Percentiles rank a stretch among this genome's conserved stretches.
These are phyloP conservation scores for Mastacembelus armatus DNA, from an alignment of 2,797 vertebrate species.

Conservation along the genomic window DNA sequence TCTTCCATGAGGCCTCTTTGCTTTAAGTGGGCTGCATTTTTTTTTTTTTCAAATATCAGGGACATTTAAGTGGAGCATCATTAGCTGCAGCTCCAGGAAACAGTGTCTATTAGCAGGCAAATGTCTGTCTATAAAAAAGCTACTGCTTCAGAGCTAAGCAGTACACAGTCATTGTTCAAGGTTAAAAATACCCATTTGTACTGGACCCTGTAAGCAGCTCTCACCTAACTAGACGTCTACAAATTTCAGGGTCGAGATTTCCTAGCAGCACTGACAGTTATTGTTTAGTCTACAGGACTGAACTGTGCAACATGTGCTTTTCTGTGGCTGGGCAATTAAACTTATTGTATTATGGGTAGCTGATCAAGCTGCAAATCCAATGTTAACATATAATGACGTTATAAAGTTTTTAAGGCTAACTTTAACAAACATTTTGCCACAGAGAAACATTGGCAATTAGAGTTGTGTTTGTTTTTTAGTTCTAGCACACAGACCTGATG, in stretches of 20 bases:
- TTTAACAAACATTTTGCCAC: background rate
- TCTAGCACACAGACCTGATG: too few species aligned
- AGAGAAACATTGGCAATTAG: background rate
- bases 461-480: background rate
- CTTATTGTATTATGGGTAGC: background rate
- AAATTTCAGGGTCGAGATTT: conserved; percentile 51
- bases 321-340: background rate
- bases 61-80: conserved; percentile 46
- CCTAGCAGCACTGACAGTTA: conserved; percentile 20
- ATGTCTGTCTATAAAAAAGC: conserved; percentile 31
- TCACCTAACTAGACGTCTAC: conserved; percentile 46
- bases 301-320: background rate
- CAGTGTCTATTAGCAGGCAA: conserved; percentile 17
- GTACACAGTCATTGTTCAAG: conserved; percentile 56
- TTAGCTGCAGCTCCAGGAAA: conserved; percentile 40
- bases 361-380: background rate
- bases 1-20: conserved; percentile 20
- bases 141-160: conserved; percentile 39
- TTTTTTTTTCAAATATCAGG: conserved; percentile 43
- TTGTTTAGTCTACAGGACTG: conserved; percentile 55
- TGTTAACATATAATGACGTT: background rate
- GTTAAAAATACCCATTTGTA: conserved; percentile 52
- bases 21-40: conserved; percentile 37
- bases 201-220: conserved; percentile 43
- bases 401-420: too few species aligned